phyloP scores from a whole-genome alignment of 2,113 vertebrate genomes.

The Pitta sordida region DNA sequence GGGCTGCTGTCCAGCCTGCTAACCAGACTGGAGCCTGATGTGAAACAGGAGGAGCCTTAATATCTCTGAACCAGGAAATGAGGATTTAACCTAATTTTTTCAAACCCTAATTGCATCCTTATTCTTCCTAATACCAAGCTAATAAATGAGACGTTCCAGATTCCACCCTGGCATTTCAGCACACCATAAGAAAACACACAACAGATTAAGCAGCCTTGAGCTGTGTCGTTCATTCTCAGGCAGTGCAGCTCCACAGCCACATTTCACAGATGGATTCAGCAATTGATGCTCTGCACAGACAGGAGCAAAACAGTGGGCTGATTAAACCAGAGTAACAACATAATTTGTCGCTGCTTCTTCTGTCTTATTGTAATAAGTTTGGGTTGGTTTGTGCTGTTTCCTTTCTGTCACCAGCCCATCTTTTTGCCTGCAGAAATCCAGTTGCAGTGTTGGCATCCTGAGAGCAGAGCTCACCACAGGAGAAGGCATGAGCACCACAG shows the following conservation, averaged over 20 bases:
- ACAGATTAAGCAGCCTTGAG: neutral
- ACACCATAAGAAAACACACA: neutral
- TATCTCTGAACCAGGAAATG: conserved; percentile 16
- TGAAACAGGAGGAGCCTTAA: conserved; percentile 11
- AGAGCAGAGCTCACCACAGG: neutral
- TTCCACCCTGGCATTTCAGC: neutral
- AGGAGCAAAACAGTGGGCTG: neutral
- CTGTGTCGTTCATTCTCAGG: neutral
- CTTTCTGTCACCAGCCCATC: neutral
- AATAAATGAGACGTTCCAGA: conserved; percentile 36
- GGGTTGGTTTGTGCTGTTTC: neutral
- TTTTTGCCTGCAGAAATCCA: neutral
- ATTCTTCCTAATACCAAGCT: conserved; percentile 11
- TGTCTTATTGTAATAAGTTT: neutral
- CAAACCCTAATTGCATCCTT: conserved; percentile 18
- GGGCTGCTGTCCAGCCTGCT: neutral
- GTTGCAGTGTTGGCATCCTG: neutral
- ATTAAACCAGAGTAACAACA: neutral
- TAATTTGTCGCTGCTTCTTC: neutral
- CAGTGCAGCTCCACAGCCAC: neutral
- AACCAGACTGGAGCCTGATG: neutral
- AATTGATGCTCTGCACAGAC: neutral
- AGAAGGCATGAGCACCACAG: accelerated
- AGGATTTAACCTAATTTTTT: conserved; percentile 39
- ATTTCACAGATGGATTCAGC: neutral